These are phyloP conservation scores for Anthopleura sola DNA, from an alignment of 64 coral and sea anemone species.

Conservation along the genomic window DNA sequence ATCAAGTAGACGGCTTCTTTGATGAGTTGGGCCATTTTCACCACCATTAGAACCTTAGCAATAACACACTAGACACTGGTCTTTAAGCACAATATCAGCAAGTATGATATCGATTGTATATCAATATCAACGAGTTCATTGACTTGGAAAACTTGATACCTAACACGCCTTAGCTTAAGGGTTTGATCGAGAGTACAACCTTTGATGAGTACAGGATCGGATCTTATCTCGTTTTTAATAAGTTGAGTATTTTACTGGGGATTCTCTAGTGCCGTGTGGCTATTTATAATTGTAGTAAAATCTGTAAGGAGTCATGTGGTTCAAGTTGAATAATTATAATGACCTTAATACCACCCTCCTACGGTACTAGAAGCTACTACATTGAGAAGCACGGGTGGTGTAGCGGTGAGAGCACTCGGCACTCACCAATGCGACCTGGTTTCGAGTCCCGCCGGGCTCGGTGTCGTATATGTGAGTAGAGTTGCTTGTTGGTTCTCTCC, in stretches of 20 bases:
- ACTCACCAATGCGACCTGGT: no score
- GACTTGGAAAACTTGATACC: neutral
- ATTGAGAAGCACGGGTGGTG: no score
- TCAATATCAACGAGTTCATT: neutral
- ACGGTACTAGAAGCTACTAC: no score
- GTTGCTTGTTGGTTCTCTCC: no score
- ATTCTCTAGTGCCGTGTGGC: neutral
- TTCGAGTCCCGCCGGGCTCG: no score
- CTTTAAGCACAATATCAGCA: neutral
- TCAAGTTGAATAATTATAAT: no score
- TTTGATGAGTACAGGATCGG: neutral
- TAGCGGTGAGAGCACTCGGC: no score
- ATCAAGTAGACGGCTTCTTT: neutral
- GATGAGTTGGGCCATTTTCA: neutral
- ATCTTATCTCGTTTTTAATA: neutral
- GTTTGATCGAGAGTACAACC: neutral
- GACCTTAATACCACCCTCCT: no score
- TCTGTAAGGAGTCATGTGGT: no score
- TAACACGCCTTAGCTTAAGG: neutral
- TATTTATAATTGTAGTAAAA: no score
- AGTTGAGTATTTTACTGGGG: neutral
- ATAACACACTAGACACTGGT: neutral
- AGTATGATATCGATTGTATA: neutral
- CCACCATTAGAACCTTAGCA: neutral
- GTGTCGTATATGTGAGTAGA: no score